Base-by-base conservation (phyloP, 1,140 invertebrate species). In the Pantala flavescens region DNA sequence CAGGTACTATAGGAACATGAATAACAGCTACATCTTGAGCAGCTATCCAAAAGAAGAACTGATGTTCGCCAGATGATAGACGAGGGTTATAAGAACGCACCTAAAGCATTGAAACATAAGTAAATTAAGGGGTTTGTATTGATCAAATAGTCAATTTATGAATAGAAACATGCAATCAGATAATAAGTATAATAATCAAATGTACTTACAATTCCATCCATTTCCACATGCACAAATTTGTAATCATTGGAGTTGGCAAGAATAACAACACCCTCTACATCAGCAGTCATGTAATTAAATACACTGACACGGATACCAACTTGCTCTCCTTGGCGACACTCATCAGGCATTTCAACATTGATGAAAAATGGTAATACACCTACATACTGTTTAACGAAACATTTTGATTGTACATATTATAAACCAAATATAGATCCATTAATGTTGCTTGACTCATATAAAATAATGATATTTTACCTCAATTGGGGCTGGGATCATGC, bases 191-290 rank as follows among this genome's bases (percentile, higher is more conserved):
- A 5, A 21, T 11, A 21, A 23, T 24, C 5, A 2, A 72, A 28
- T 9, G n/a, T 81, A 80, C 87, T 87, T 71, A 92, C 94, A 75
- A 93, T 90, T 72, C 96, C 96, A 81, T 94, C 89, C 77, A 93
- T 90, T 81, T 96, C 95, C 0, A 98, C 95, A 77, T 97, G 92
- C 14, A 98, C 93, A 81, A 97, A 98, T 84, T 96, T 94, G 81
- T 97, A 98, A 80, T 96, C 89, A 0, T 86, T 86, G 21, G 94
- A 96, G n/a, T 89, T 88, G n/a, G 88, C 88, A 21, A 98, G 84
- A 9, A 96, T 91, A 0, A 98, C 91, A 0, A 93, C 89, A 9
- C 93, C 94, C 84, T 94, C 91, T 73, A 95, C 90, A 73, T 91
- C 88, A 63, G 89, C 88, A 24, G 86, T 87, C 89, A 95, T 90